phyloP scores from a whole-genome alignment of 2,888 invertebrate genomes.

The Harpalus rufipes region DNA sequence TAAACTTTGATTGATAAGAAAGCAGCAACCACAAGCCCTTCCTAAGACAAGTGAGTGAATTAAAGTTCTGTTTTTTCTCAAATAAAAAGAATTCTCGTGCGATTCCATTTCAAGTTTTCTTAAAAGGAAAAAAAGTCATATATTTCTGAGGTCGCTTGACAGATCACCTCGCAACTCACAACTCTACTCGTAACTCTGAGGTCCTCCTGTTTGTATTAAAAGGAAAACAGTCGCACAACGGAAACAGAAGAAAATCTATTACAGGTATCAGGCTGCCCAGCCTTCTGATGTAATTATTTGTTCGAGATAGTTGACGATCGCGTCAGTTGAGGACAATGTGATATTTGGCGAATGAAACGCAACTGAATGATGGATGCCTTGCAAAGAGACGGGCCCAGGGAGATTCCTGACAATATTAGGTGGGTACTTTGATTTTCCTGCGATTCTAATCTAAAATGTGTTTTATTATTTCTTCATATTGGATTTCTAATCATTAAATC shows the following conservation, averaged over 20 bases:
- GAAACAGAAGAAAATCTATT: constrained; percentile 63
- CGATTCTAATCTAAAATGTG: constrained; percentile 4
- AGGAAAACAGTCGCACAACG: constrained; percentile 58
- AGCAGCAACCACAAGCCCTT: background rate
- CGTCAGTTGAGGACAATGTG: constrained; percentile 56
- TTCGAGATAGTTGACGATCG: constrained; percentile 48
- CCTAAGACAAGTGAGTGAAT: constrained; percentile 9
- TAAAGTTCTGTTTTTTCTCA: constrained; percentile 41
- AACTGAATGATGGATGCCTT: constrained; percentile 36
- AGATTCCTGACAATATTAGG: constrained; percentile 5
- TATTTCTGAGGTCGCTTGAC: constrained; percentile 59
- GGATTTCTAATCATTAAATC: constrained; percentile 7
- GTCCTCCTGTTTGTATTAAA: constrained; percentile 59
- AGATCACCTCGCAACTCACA: constrained; percentile 42
- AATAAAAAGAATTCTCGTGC: constrained; percentile 46
- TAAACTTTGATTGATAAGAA: constrained; percentile 12
- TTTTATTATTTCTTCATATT: constrained; percentile 3
- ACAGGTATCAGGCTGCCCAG: constrained; percentile 56
- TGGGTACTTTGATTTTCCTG: constrained; percentile 4
- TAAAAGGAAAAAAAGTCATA: constrained; percentile 55
- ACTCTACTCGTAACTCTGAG: background rate
- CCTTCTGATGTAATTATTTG: constrained; percentile 63
- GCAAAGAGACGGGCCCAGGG: constrained; percentile 19
- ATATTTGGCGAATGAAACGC: constrained; percentile 52
- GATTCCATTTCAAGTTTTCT: constrained; percentile 60